These are phyloP conservation scores for Parazoanthus swiftii DNA, from an alignment of 92 coral and sea anemone genomes.

Conservation along the genomic window DNA sequence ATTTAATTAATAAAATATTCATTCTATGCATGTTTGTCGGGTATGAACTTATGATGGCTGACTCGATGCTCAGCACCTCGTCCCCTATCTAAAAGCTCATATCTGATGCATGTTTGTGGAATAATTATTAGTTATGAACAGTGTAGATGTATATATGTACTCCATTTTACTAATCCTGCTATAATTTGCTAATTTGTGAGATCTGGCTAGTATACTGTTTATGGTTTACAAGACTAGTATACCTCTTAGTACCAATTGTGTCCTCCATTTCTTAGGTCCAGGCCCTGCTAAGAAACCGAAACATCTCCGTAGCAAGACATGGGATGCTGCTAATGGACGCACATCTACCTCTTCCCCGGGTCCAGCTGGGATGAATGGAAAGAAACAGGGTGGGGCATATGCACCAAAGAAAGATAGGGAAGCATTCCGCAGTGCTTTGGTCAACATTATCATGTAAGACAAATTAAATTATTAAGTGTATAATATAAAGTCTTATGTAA, in stretches of 20 bases:
- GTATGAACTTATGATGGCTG: no score
- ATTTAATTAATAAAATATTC: no score
- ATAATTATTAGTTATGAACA: no score
- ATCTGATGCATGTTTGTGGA: no score
- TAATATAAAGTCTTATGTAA: no score
- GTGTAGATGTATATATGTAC: no score
- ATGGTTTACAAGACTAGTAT: not conserved
- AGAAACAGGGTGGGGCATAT: slow-evolving; percentile 64
- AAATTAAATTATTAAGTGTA: not conserved
- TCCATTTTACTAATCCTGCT: no score
- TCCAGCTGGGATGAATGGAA: slow-evolving; percentile 64
- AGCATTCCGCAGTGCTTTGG: slow-evolving; percentile 96
- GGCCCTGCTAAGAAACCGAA: slow-evolving; percentile 65
- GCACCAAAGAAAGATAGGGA: slow-evolving; percentile 97
- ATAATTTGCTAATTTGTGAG: no score
- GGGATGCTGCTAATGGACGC: slow-evolving; percentile 85
- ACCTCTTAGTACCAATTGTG: not conserved
- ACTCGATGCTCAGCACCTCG: no score
- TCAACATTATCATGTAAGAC: slow-evolving; percentile 88
- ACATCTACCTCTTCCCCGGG: slow-evolving; percentile 62
- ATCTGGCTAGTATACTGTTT: no score
- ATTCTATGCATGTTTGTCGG: no score
- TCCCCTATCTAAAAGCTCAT: no score
- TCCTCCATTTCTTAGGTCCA: not conserved
- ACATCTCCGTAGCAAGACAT: slow-evolving; percentile 90